phyloP scores from a whole-genome alignment of 2,113 vertebrate genomes.

The Coracopsis vasa region DNA sequence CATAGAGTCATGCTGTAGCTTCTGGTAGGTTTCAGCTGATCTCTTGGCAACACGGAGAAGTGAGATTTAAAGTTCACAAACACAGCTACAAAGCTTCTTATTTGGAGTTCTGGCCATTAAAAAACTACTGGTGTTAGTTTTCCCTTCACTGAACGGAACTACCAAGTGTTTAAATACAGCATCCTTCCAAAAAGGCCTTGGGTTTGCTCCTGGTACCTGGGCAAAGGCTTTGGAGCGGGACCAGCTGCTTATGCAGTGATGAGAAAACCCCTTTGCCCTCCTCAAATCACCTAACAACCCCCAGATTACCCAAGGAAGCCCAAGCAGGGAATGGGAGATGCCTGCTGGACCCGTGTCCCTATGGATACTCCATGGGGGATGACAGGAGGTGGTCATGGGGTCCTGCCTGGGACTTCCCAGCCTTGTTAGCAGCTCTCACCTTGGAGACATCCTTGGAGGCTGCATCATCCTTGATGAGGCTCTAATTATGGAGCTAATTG shows the following conservation, averaged over 20 bases:
- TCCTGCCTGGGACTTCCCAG: rapidly evolving
- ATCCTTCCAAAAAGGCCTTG: neutral
- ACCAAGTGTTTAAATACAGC: neutral
- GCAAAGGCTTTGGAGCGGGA: neutral
- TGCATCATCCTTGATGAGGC: neutral
- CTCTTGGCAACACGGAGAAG: neutral
- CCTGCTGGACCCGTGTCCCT: neutral
- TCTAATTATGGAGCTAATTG: conserved; percentile 32
- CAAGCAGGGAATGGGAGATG: neutral
- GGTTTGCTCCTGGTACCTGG: neutral
- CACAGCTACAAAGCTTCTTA: no score
- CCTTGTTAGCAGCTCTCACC: neutral
- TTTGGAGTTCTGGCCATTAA: no score
- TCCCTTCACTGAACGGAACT: no score
- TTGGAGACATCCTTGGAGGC: neutral
- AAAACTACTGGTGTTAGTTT: no score
- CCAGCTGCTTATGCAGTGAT: rapidly evolving
- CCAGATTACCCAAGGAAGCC: neutral
- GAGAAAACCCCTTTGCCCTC: neutral
- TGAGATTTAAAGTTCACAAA: neutral
- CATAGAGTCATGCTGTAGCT: neutral
- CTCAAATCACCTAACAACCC: neutral
- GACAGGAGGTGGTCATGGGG: neutral
- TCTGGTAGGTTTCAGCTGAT: neutral
- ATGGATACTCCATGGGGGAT: rapidly evolving